phyloP scores from a whole-genome alignment of 2,888 invertebrate species.

The Gryllus longicercus region DNA sequence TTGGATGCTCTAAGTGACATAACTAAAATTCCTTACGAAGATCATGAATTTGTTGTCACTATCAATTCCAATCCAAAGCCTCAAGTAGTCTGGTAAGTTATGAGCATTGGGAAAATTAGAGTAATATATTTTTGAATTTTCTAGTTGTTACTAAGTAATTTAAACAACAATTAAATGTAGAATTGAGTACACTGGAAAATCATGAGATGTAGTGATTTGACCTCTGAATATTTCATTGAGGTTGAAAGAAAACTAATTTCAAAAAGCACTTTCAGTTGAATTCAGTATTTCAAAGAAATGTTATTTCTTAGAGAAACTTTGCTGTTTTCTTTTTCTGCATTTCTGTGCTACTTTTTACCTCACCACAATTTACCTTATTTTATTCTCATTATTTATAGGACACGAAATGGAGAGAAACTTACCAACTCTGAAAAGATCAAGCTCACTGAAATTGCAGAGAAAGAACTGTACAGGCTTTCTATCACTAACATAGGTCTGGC shows the following conservation, averaged over 20 bases:
- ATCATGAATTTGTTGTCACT: constrained; percentile 72
- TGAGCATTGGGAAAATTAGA: not conserved
- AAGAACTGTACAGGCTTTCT: constrained; percentile 66
- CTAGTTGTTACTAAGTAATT: too few species aligned
- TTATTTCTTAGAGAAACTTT: not conserved
- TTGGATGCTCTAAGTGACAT: constrained; percentile 68
- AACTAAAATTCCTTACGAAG: constrained; percentile 70
- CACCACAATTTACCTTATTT: constrained; percentile 22
- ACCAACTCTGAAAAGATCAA: constrained; percentile 55
- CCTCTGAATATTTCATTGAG: too few species aligned
- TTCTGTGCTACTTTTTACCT: not conserved
- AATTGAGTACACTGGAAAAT: too few species aligned
- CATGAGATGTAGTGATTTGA: too few species aligned
- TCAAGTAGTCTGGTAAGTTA: constrained; percentile 71
- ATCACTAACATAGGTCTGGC: constrained; percentile 66
- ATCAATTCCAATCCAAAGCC: constrained; percentile 89
- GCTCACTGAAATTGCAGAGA: constrained; percentile 58
- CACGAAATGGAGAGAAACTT: constrained; percentile 62
- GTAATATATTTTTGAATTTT: not conserved
- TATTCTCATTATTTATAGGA: constrained; percentile 47
- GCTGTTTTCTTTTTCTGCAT: not conserved
- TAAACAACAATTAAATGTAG: too few species aligned
- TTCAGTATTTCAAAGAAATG: too few species aligned
- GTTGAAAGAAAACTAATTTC: too few species aligned
- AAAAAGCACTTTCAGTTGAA: too few species aligned